Evolutionary conservation across 1,140 invertebrate species (phyloP).

Genomic region (Sitobion miscanthi): DNA sequence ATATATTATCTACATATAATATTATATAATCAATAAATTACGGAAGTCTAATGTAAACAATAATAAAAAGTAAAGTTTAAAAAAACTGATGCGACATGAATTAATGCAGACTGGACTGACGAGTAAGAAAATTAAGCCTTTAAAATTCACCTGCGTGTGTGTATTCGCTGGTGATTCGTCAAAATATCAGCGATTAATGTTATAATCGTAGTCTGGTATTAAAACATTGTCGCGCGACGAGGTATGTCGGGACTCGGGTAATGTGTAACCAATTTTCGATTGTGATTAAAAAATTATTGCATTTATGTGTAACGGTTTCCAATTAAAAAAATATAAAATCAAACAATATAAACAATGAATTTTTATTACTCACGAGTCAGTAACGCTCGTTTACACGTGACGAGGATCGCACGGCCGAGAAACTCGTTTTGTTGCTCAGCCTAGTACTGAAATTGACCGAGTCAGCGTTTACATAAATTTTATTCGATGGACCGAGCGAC

Average conservation of each 20-base stretch:
- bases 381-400: background rate
- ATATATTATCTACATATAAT: background rate
- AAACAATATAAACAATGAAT: background rate
- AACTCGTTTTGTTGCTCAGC: too few species aligned
- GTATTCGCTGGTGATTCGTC: background rate
- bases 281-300: background rate
- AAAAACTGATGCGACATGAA: background rate
- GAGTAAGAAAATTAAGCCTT: background rate
- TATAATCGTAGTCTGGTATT: background rate
- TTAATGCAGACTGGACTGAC: background rate
- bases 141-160: constrained; percentile 1
- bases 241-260: background rate
- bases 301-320: background rate
- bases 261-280: background rate
- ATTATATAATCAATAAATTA: background rate
- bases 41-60: background rate
- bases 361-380: background rate
- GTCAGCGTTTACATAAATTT: too few species aligned
- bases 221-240: background rate
- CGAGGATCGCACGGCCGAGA: background rate
- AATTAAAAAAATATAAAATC: background rate
- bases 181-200: background rate
- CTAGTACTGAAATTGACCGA: background rate
- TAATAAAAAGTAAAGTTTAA: background rate
- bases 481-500: too few species aligned